Base-by-base conservation (phyloP, 2,797 vertebrate genomes). In the Glyptemys insculpta region DNA sequence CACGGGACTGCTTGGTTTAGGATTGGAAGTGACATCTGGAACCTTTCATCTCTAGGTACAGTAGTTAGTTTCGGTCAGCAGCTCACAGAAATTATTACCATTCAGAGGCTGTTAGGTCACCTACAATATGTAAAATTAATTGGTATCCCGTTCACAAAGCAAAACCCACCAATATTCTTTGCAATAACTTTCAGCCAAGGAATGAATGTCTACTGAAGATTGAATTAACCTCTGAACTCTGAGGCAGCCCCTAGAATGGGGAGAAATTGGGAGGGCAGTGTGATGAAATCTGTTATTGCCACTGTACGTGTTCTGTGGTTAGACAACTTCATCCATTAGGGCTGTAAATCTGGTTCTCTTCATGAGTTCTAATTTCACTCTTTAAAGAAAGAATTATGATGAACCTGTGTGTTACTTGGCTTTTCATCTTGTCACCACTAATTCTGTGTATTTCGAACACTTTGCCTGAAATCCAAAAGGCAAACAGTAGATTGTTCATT, bases 151-250 rank as follows among this genome's bases (percentile, higher is more conserved):
- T 72, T 37, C 65, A 41, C 65, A 72, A 10, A 37, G 9, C 8
- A 37, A 41, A 72, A 41, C 19, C 9, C 18, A 23, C 18, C n/a
- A 23, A 41, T 12, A 37, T 68, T 68, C 15, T 65, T n/a, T 65
- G 65, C 65, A 68, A 37, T 37, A 83, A 41, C 57, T 85, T 68
- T 14, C 79, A 72, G 19, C n/a, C 65, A 37, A 50, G 5, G 59
- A 79, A 12, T 0, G 1, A 8, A 5, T 3, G 76, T 9, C 92
- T 0, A 0, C 65, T 4, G 5, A 47, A 50, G 79, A 15, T 53
- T 81, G 91, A 44, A 5, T 0, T 10, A 2, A 83, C 49, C 84
- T 79, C 23, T 54, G 56, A n/a, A 72, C 52, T 86, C 89, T 85
- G 31, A 23, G 10, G 3, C 31, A 44, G 87, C 54, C 81, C 65